Evolutionary conservation across 2,888 invertebrate genomes (phyloP).

Genomic region (Apoda limacodes): DNA sequence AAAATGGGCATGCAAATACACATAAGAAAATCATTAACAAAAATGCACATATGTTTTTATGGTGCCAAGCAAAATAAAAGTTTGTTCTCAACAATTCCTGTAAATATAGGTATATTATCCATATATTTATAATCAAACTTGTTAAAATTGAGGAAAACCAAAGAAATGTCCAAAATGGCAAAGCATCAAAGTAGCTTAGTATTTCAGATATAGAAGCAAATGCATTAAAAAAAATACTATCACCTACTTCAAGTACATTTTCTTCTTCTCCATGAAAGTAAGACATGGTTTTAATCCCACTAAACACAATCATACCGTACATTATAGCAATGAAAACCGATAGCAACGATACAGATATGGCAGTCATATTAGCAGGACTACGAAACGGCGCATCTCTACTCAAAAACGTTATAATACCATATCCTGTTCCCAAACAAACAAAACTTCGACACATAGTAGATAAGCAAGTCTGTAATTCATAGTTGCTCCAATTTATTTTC

Average conservation of each 20-base stretch:
- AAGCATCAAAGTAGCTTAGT: conserved; percentile 40
- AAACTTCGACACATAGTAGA: conserved; percentile 32
- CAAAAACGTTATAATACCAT: conserved; percentile 40
- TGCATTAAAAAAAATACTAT: conserved; percentile 31
- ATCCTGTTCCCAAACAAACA: conserved; percentile 40
- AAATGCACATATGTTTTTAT: conserved; percentile 27
- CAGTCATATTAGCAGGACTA: conserved; percentile 52
- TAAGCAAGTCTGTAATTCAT: conserved; percentile 23
- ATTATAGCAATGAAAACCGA: conserved; percentile 32
- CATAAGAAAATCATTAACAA: conserved; percentile 27
- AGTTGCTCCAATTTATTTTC: conserved; percentile 27
- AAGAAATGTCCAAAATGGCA: conserved; percentile 39
- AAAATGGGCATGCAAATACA: conserved; percentile 38
- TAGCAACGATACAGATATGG: conserved; percentile 37
- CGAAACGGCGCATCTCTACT: conserved; percentile 44
- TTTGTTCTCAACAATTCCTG: conserved; percentile 27
- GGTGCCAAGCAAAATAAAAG: conserved; percentile 22
- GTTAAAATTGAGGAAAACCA: conserved; percentile 44
- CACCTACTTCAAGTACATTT: conserved; percentile 41
- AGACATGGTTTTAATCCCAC: conserved; percentile 49
- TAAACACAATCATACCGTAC: conserved; percentile 37
- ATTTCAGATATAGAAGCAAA: conserved; percentile 47
- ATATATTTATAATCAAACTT: conserved; percentile 39
- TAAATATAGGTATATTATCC: conserved; percentile 39
- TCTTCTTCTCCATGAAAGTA: conserved; percentile 53